A percentile compares a stretch with the other conserved stretches of the same genome.
Conservation (phyloP, 2,888 invertebrate genomes). For the Frankliniella fusca region DNA sequence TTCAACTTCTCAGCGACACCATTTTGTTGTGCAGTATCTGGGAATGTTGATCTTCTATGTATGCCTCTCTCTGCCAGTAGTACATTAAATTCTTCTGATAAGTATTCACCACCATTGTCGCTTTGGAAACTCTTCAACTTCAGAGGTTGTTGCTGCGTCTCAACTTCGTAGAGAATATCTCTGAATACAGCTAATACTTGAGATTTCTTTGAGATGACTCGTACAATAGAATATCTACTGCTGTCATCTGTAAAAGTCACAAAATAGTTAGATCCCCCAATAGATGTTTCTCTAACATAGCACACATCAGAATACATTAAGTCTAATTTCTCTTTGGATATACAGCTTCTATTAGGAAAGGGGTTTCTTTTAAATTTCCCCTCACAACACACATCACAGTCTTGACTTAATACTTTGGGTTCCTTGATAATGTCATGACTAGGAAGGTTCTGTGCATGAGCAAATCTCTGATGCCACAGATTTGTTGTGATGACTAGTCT, state of each 20-base stretch:
- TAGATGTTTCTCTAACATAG: too few species aligned
- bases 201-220: conserved; percentile 40
- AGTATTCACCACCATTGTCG: conserved; percentile 41
- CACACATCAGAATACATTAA: too few species aligned
- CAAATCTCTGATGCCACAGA: too few species aligned
- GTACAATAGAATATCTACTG: conserved; percentile 39
- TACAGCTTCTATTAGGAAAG: too few species aligned
- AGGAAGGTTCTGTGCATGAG: too few species aligned
- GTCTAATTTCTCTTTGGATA: too few species aligned
- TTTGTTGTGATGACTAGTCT: too few species aligned
- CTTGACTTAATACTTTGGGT: too few species aligned
- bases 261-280: conserved; percentile 39
- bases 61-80: conserved; percentile 40
- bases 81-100: conserved; percentile 38
- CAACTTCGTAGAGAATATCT: conserved; percentile 39
- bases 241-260: conserved; percentile 42
- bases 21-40: conserved; percentile 42
- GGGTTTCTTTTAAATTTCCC: too few species aligned
- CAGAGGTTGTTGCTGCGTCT: conserved; percentile 39
- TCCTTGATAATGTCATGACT: too few species aligned
- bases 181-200: conserved; percentile 40
- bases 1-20: conserved; percentile 41
- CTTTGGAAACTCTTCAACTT: conserved; percentile 40
- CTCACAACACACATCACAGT: too few species aligned
- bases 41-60: conserved; percentile 38